Base-by-base conservation (phyloP, 2,888 invertebrate genomes). In the Callyntrura sp. region DNA sequence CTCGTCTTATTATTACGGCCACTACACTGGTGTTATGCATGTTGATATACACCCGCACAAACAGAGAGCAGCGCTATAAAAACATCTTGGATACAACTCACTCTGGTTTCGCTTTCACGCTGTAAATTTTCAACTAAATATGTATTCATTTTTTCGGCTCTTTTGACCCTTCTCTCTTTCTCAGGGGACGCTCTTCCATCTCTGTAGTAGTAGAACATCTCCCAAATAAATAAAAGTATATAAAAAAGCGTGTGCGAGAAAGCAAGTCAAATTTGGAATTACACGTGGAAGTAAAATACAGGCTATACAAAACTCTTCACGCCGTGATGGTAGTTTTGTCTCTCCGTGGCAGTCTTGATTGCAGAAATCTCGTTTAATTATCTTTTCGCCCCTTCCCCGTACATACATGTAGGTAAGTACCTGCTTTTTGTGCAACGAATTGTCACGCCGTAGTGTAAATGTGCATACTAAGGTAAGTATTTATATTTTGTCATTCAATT, bases 351-450 rank as follows among this genome's bases (percentile, higher is more conserved):
- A 11, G 25, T 82, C n/a, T 48, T 82, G 82, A 82, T 88, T 88
- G 88, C 88, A 82, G 82, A 88, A 88, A 88, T 88, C 82, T 88
- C 88, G 73, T 82, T 82, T 88, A 88, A 88, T 88, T 88, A 88
- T 82, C 82, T 88, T 45, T 57, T 88, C 73, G 57, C 51, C 73
- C 82, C 76, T 79, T 23, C 48, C 48, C 45, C 20, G 43, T 70
- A 17, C 51, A 51, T 51, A 35, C 35, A 35, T 35, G 35, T 35
- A 35, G 35, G 35, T 35, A 35, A 35, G 35, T 6, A 35, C 2
- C 2, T 35, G 35, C n/a, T n/a, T 35, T 35, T 4, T 35, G 35
- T 35, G 35, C n/a, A 78, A 57, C 20, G 14, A 35, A 48, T 48
- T 12, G 3, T 45, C 43, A 35, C 35, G 35, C 2, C 35, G 6